Base-by-base conservation (phyloP, 2,888 invertebrate species). In the Tenodera sinensis region DNA sequence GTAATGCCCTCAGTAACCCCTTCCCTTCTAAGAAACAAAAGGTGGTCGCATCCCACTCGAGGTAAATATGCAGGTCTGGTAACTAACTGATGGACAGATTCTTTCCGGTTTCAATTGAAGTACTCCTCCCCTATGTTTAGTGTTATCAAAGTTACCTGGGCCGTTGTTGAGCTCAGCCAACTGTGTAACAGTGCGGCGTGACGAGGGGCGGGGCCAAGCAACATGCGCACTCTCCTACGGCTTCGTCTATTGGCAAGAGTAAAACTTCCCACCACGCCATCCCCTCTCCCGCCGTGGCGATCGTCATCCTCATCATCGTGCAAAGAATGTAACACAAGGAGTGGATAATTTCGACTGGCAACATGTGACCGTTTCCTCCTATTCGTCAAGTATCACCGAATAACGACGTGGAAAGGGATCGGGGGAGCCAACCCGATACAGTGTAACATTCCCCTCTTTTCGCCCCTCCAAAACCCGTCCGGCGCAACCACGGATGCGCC, bases 181-280 rank as follows among this genome's bases (percentile, higher is more conserved):
- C 82, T 87, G 86, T 86, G 81, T 71, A 54, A 86, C 20, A 20
- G 25, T 82, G 30, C 54, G 34, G 12, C 7, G 83, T 34, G 82
- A 83, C 82, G 82, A 83, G 47, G 83, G 82, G 87, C 82, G 82
- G 87, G 47, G 87, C 34, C 87, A 12, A 34, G 34, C 27, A 28
- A 27, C 83, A 87, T 83, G 87, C 87, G 87, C 87, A 25, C 82
- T 82, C 30, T 34, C 25, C 8, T 25, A 47, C 47, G 47, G 85
- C 85, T 47, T 28, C 27, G 20, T 14, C 82, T 30, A 87, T 87
- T 87, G 87, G 87, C 42, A 86, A 86, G 86, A 86, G 86, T 86
- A 86, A 71, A 84, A 85, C 85, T 85, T 85, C 85, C 85, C 85
- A 71, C 85, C 85, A 85, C 85, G 8, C 34, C 85, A 15, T 15